Evolutionary conservation across 1,140 invertebrate species (phyloP).

Genomic region (Pogonus chalceus): DNA sequence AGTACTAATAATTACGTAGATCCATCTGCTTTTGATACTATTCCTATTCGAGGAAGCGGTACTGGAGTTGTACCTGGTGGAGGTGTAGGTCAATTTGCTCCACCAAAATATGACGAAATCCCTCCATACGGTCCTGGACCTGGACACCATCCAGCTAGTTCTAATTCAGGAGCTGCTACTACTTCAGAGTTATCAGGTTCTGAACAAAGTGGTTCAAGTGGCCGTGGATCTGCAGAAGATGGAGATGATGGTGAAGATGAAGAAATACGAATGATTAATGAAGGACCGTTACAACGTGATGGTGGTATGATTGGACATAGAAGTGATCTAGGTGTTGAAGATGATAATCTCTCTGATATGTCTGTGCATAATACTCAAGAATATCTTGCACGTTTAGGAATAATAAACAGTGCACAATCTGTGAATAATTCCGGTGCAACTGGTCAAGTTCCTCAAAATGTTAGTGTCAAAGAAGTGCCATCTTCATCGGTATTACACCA

Average conservation of each 20-base stretch:
- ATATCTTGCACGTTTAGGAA: conserved; percentile 86
- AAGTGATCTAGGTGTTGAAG: conserved; percentile 50
- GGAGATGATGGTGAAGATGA: conserved; percentile 88
- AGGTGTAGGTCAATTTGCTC: conserved; percentile 63
- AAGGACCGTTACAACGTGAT: conserved; percentile 66
- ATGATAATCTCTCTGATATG: conserved; percentile 77
- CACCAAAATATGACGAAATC: conserved; percentile 85
- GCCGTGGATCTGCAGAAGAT: conserved; percentile 88
- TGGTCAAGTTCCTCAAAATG: conserved; percentile 22
- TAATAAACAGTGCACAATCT: conserved; percentile 58
- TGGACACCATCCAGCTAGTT: conserved; percentile 57
- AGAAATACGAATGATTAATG: conserved; percentile 96
- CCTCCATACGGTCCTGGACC: conserved; percentile 73
- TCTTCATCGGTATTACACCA: conserved; percentile 43
- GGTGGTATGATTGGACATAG: conserved; percentile 52
- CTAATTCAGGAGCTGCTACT: conserved; percentile 70
- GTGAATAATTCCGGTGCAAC: conserved; percentile 47
- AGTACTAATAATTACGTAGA: conserved; percentile 71
- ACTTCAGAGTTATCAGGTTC: conserved; percentile 83
- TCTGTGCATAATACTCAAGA: conserved; percentile 95
- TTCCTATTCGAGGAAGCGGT: conserved; percentile 57
- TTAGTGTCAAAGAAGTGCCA: conserved; percentile 29
- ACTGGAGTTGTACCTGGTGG: conserved; percentile 38
- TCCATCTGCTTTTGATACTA: conserved; percentile 77
- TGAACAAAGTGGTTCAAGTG: conserved; percentile 88